Evolutionary conservation across 2,888 invertebrate genomes (phyloP).

Genomic region (Hypolimnas misippus): DNA sequence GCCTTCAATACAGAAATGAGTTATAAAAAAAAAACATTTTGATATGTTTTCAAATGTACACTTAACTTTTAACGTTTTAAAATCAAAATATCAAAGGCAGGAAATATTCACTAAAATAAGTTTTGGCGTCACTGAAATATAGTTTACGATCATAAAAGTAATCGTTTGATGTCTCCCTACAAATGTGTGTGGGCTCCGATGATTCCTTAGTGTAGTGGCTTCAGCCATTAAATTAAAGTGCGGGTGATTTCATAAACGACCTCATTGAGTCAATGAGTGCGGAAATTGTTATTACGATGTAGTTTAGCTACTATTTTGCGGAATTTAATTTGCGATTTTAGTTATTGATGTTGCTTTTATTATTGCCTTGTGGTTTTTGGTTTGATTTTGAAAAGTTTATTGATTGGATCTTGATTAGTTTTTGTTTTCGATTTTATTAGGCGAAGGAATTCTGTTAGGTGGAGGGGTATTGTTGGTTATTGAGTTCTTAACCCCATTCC

Average conservation of each 20-base stretch:
- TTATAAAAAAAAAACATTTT: background rate
- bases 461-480: too few relatives aligned
- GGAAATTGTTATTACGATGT: constrained; percentile 27
- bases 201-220: constrained; percentile 22
- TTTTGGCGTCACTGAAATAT: constrained; percentile 22
- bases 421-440: too few relatives aligned
- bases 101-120: constrained; percentile 27
- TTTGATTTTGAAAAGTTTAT: too few relatives aligned
- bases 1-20: background rate
- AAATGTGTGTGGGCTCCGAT: constrained; percentile 30
- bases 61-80: constrained; percentile 2
- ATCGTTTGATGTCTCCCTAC: constrained; percentile 37
- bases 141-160: constrained; percentile 31
- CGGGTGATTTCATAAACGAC: constrained; percentile 33
- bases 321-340: background rate
- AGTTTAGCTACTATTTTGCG: constrained; percentile 8
- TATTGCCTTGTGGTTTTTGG: too few relatives aligned
- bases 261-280: constrained; percentile 33
- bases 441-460: too few relatives aligned
- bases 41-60: background rate
- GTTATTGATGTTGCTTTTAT: too few relatives aligned
- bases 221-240: constrained; percentile 35
- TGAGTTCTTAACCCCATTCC: too few relatives aligned
- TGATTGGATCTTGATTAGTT: too few relatives aligned
- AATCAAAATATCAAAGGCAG: constrained; percentile 25